phyloP scores from a whole-genome alignment of 1,140 invertebrate genomes.

The Dysdera silvatica region DNA sequence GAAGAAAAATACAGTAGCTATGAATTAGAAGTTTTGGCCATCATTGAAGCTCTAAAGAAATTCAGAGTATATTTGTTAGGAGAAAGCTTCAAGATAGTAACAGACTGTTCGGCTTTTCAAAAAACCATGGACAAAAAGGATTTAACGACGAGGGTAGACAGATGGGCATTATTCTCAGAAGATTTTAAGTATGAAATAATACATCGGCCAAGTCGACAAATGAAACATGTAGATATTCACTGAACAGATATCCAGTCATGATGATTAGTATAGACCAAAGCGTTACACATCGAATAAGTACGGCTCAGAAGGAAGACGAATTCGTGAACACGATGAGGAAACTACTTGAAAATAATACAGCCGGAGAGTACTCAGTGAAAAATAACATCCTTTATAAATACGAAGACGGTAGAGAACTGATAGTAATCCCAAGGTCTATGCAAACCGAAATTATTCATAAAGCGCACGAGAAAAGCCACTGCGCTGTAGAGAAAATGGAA shows the following conservation, averaged over 20 bases:
- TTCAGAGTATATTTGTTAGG: too few species aligned
- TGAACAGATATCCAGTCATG: neutral
- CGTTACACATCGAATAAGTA: neutral
- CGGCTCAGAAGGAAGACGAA: neutral
- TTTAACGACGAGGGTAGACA: neutral
- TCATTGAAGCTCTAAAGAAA: constrained; percentile 4
- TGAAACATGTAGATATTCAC: constrained; percentile 8
- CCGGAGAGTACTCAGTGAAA: neutral
- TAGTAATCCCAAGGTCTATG: neutral
- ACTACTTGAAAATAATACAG: neutral
- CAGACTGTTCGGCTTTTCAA: constrained; percentile 13
- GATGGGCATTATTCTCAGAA: constrained; percentile 1
- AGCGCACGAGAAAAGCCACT: neutral
- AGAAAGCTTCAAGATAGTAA: constrained; percentile 15
- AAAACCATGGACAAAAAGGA: constrained; percentile 11
- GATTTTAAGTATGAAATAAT: constrained; percentile 12
- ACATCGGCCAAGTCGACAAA: constrained; percentile 1
- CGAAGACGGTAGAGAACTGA: neutral
- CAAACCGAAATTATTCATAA: neutral
- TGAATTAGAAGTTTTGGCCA: neutral
- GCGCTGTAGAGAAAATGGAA: neutral
- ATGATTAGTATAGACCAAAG: neutral
- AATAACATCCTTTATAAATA: neutral
- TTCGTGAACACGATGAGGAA: neutral
- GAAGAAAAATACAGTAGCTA: constrained; percentile 4